phyloP scores from a whole-genome alignment of 2,113 vertebrate genomes.

The Strix aluco region DNA sequence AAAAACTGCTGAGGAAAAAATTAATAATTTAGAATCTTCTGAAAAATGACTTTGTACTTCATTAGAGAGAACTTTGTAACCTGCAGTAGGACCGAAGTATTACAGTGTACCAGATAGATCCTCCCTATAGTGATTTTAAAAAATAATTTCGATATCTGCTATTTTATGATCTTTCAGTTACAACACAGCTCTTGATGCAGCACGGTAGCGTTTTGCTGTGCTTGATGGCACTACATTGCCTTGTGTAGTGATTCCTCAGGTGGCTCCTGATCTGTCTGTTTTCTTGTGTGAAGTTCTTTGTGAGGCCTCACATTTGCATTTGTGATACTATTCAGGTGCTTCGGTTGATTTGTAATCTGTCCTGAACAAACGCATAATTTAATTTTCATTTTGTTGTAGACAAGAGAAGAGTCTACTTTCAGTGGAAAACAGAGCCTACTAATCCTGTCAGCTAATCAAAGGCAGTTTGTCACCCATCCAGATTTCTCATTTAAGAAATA shows the following conservation, averaged over 20 bases:
- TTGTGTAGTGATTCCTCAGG: neutral
- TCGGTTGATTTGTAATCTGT: neutral
- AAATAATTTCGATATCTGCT: neutral
- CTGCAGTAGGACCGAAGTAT: neutral
- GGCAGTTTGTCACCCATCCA: neutral
- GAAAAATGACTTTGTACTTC: neutral
- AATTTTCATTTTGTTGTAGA: neutral
- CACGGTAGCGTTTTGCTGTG: fast-evolving
- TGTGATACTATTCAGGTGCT: neutral
- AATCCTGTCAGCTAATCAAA: neutral
- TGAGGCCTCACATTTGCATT: neutral
- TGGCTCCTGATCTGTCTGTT: neutral
- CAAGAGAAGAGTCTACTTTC: neutral
- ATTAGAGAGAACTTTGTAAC: neutral
- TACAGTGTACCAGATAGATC: neutral
- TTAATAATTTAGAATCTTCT: neutral
- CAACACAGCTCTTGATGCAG: neutral
- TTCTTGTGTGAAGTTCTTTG: neutral
- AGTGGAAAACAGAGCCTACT: neutral
- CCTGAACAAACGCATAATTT: neutral
- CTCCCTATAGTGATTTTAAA: neutral
- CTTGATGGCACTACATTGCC: neutral
- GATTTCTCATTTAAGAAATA: neutral
- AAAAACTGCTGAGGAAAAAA: neutral
- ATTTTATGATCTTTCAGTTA: neutral